phyloP scores from a whole-genome alignment of 2,888 invertebrate genomes.

The Drosophila paracracens region DNA sequence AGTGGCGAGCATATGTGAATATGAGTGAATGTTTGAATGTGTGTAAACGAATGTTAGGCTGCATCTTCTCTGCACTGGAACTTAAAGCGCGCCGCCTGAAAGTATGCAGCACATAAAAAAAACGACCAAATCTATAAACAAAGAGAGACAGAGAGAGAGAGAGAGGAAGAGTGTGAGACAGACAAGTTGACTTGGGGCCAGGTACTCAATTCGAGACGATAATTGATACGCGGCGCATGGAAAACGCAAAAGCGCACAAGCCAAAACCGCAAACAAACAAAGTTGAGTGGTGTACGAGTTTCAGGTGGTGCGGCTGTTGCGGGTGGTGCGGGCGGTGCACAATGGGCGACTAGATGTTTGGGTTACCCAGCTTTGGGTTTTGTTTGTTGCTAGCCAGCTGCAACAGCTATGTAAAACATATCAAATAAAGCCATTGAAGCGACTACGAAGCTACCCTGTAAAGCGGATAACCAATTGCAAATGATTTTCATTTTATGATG shows the following conservation, averaged over 20 bases:
- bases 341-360: neutral
- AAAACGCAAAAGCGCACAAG: conserved; percentile 70
- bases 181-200: conserved; percentile 3
- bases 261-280: conserved; percentile 74
- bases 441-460: conserved; percentile 7
- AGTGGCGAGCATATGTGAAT: conserved; percentile 13
- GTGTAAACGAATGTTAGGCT: conserved; percentile 20
- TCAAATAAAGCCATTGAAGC: neutral
- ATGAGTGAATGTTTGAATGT: conserved; percentile 7
- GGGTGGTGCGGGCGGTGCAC: neutral
- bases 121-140: neutral
- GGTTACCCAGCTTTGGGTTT: conserved; percentile 1
- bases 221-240: conserved; percentile 69
- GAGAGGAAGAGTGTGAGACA: neutral
- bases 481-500: neutral
- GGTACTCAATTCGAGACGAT: conserved; percentile 71
- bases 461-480: neutral
- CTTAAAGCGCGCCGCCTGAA: conserved; percentile 63
- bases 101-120: conserved; percentile 52
- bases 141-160: neutral
- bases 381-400: neutral
- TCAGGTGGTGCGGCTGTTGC: neutral
- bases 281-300: conserved; percentile 45
- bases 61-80: conserved; percentile 53
- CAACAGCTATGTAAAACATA: conserved; percentile 2